Conservation (phyloP, 2,888 invertebrate species). For the Cryptus viduatorius region DNA sequence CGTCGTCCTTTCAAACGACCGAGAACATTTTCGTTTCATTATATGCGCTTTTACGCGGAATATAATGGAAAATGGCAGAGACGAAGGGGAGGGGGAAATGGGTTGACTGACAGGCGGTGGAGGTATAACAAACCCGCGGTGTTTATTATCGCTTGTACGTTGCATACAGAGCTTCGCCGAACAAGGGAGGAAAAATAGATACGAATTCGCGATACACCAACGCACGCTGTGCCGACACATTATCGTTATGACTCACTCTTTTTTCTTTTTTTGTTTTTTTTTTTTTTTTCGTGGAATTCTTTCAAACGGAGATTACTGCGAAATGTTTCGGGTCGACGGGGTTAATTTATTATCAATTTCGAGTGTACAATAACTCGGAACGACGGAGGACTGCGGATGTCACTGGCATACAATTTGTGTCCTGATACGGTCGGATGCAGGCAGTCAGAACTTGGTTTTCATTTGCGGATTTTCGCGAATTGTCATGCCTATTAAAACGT, state of each 20-base stretch:
- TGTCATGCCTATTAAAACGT: neutral
- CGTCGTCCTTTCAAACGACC: conserved; percentile 26
- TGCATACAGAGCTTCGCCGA: neutral
- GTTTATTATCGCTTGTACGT: conserved; percentile 40
- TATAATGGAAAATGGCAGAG: conserved; percentile 37
- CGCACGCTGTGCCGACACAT: conserved; percentile 11
- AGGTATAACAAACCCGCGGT: conserved; percentile 3
- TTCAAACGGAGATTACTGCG: conserved; percentile 36
- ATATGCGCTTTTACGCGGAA: conserved; percentile 33
- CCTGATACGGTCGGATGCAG: conserved; percentile 4
- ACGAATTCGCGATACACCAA: conserved; percentile 16
- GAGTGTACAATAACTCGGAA: conserved; percentile 14
- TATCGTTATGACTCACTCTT: conserved; percentile 15
- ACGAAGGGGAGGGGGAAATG: conserved; percentile 20
- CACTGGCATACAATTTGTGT: conserved; percentile 30
- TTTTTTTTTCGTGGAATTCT: conserved; percentile 36
- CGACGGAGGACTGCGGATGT: conserved; percentile 2
- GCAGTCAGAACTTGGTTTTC: neutral
- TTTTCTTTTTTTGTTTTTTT: conserved; percentile 44
- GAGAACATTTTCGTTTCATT: conserved; percentile 45
- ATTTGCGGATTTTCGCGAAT: neutral
- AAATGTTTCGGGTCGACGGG: conserved; percentile 14
- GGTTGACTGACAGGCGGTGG: conserved; percentile 46
- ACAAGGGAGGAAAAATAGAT: conserved; percentile 35
- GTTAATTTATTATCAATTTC: conserved; percentile 55